phyloP scores from a whole-genome alignment of 2,797 vertebrate genomes.

The Mus spretus region DNA sequence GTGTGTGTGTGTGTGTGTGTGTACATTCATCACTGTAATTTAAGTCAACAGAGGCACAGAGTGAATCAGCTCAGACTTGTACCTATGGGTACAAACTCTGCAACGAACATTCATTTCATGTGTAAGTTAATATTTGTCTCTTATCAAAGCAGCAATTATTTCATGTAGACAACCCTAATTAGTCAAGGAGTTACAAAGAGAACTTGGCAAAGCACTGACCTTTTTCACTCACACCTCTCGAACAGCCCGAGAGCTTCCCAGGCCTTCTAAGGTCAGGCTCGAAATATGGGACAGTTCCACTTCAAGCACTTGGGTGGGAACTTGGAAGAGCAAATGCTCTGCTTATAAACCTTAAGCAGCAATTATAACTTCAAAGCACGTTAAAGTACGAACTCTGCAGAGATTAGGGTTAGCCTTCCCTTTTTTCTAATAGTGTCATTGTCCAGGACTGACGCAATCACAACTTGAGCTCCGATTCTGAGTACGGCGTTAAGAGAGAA shows the following conservation, averaged over 20 bases:
- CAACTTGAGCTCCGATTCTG: neutral
- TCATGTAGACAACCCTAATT: neutral
- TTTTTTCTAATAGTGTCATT: neutral
- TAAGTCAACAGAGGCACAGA: conserved; percentile 27
- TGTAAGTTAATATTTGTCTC: conserved; percentile 34
- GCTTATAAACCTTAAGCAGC: neutral
- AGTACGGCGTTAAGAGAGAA: neutral
- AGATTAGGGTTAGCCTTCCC: neutral
- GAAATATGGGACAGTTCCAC: conserved; percentile 5
- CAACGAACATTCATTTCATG: conserved; percentile 59
- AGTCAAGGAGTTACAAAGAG: conserved; percentile 29
- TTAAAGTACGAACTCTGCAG: conserved; percentile 29
- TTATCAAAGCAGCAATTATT: conserved; percentile 38
- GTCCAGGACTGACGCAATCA: neutral
- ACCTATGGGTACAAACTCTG: conserved; percentile 29
- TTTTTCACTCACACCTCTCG: conserved; percentile 48
- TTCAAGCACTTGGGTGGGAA: conserved; percentile 13
- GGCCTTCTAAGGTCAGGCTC: conserved; percentile 22
- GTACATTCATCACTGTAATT: neutral
- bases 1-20: neutral
- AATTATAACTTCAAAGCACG: neutral
- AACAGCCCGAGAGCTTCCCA: conserved; percentile 59
- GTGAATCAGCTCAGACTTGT: conserved; percentile 47
- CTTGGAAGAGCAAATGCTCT: conserved; percentile 25
- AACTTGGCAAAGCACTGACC: conserved; percentile 1